These are phyloP conservation scores for Prunella fulvescens DNA, from an alignment of 2,113 vertebrate genomes.

Conservation along the genomic window DNA sequence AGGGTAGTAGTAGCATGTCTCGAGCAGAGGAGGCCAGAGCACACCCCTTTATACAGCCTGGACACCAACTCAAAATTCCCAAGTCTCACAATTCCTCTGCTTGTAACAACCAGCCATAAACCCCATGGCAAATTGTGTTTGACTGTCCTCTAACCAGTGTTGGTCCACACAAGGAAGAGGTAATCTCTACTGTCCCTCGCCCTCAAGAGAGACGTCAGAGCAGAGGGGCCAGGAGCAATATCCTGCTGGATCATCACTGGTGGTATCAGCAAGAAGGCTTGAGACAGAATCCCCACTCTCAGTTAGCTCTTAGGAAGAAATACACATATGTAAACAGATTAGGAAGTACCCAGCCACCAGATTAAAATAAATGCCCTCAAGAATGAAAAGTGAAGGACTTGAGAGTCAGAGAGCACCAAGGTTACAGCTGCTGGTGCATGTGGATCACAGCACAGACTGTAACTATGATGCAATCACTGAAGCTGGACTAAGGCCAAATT, in stretches of 20 bases:
- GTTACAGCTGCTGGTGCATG: not conserved
- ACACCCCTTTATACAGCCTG: not conserved
- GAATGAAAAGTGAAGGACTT: not conserved
- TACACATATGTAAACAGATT: not conserved
- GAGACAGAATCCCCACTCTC: not conserved
- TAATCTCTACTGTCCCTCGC: not conserved
- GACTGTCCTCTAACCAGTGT: not conserved
- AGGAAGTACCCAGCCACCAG: not conserved
- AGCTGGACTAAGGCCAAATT: not conserved
- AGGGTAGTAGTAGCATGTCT: not conserved
- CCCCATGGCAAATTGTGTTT: rapidly evolving
- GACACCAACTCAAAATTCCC: not conserved
- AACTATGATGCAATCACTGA: not conserved
- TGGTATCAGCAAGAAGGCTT: not conserved
- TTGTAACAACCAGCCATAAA: not conserved
- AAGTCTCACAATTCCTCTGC: not conserved
- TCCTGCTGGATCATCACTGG: not conserved
- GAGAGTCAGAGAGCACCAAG: not conserved
- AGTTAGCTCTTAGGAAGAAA: not conserved
- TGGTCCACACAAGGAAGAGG: not conserved
- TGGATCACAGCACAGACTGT: not conserved
- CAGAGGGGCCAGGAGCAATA: not conserved
- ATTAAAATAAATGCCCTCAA: not conserved
- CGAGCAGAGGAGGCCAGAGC: not conserved
- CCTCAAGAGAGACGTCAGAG: not conserved